These are phyloP conservation scores for Panagrolaimus sp. DNA, from an alignment of 1,140 invertebrate species.

Conservation along the genomic window DNA sequence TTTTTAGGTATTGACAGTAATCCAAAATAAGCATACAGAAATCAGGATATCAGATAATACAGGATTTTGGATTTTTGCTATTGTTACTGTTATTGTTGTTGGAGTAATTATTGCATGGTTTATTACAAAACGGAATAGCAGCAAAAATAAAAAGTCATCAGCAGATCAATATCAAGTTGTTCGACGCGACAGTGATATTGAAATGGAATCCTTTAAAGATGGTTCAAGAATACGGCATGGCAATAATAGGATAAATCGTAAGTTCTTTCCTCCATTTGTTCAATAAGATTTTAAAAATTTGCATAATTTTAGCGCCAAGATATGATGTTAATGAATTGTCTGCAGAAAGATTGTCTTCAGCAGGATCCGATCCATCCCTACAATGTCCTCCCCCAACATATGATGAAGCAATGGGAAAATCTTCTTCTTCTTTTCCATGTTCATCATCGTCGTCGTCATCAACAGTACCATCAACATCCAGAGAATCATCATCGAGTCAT, in stretches of 20 bases:
- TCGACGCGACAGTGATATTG: conserved; percentile 2
- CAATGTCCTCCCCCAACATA: background rate
- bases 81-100: background rate
- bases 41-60: background rate
- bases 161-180: background rate
- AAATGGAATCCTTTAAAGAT: background rate
- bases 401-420: conserved; percentile 5
- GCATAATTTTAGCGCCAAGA: background rate
- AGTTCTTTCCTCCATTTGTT: background rate
- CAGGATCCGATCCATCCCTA: background rate
- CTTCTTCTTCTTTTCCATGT: background rate
- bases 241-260: background rate
- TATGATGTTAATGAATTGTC: conserved; percentile 5
- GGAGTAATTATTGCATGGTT: background rate
- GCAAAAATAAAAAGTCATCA: too few species aligned
- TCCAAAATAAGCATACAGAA: background rate
- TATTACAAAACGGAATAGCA: background rate
- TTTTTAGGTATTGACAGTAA: background rate
- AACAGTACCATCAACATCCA: too few species aligned
- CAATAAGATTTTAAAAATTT: background rate
- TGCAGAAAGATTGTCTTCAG: background rate
- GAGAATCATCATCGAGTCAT: background rate
- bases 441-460: too few species aligned
- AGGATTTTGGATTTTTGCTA: conserved; percentile 7
- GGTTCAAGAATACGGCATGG: background rate